phyloP scores from a whole-genome alignment of 1,140 invertebrate genomes.

The Tenebrio molitor region DNA sequence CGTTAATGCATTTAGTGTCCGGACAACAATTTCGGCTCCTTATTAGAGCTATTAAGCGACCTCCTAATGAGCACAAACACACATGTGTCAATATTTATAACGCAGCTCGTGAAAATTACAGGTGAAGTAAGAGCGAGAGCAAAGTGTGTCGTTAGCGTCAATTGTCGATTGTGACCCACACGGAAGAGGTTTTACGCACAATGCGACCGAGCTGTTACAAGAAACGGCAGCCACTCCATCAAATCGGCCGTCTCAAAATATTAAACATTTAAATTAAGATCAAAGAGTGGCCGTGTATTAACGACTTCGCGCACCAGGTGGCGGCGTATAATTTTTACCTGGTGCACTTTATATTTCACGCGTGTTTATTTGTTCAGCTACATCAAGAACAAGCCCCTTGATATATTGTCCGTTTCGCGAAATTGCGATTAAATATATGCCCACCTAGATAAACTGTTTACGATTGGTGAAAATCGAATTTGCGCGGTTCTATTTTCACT shows the following conservation, averaged over 20 bases:
- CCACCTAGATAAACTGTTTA: conserved; percentile 1
- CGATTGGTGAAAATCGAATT: too few species aligned
- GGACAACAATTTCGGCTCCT: neutral
- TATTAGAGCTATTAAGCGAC: conserved; percentile 33
- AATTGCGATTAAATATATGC: conserved; percentile 28
- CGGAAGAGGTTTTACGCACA: conserved; percentile 8
- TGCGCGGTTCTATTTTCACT: neutral
- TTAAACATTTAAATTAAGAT: conserved; percentile 45
- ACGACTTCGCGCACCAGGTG: conserved; percentile 40
- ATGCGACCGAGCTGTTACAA: neutral
- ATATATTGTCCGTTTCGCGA: conserved; percentile 42
- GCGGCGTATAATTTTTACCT: conserved; percentile 42
- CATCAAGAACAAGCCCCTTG: conserved; percentile 43
- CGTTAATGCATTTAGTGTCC: conserved; percentile 12
- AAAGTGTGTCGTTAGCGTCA: conserved; percentile 28
- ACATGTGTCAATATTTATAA: conserved; percentile 34
- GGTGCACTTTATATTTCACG: conserved; percentile 43
- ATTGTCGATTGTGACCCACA: neutral
- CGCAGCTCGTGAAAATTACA: conserved; percentile 5
- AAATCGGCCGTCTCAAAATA: conserved; percentile 35
- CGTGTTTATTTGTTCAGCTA: conserved; percentile 40
- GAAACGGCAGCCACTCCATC: conserved; percentile 32
- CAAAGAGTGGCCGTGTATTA: conserved; percentile 37
- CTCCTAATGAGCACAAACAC: conserved; percentile 34
- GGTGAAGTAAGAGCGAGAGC: conserved; percentile 2